These are phyloP conservation scores for Apocrypta bakeri DNA, from an alignment of 1,140 invertebrate genomes.

Conservation along the genomic window DNA sequence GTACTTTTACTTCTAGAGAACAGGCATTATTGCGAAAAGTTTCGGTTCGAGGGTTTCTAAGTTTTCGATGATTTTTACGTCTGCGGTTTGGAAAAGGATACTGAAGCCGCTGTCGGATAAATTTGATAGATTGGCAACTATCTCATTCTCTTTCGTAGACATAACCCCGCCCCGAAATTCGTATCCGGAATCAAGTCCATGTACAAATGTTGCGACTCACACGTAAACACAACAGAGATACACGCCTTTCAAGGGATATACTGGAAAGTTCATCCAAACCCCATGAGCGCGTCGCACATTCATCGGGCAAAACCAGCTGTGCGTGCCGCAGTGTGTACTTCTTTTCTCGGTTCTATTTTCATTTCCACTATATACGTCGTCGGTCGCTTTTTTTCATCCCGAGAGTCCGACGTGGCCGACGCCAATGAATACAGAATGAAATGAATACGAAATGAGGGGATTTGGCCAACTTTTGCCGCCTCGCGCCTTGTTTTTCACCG, in stretches of 20 bases:
- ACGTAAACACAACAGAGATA: no score
- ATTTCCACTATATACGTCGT: background rate
- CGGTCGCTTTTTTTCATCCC: background rate
- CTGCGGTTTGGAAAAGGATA: background rate
- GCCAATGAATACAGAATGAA: conserved; percentile 29
- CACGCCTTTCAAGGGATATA: no score
- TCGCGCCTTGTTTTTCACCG: background rate
- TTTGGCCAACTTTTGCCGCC: background rate
- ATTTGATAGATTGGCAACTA: background rate
- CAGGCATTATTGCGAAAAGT: background rate
- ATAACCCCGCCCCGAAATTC: no score
- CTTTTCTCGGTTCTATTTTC: background rate
- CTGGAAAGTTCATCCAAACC: background rate
- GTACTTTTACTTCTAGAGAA: background rate
- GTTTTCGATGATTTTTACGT: background rate
- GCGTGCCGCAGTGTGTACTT: background rate
- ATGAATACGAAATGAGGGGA: conserved; percentile 26
- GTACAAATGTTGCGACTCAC: no score
- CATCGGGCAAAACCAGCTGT: background rate
- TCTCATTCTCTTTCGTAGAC: no score
- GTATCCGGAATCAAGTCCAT: no score
- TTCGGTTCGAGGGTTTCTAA: background rate
- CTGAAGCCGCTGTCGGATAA: no score
- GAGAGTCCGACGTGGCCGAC: background rate
- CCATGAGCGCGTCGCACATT: background rate